Evolutionary conservation across 1,140 invertebrate genomes (phyloP).

Genomic region (roundworm (Caenorhabditis elegans)): WBcel235 BX284605.5:15395501-15396000

Average conservation of each 20-base stretch:
- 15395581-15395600: no score
- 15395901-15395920: background rate
- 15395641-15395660: no score
- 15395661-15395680: no score
- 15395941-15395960: background rate
- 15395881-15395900: background rate
- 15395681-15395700: background rate
- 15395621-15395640: no score
- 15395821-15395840: background rate
- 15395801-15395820: background rate
- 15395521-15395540: background rate
- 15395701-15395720: constrained; percentile 13
- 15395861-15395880: background rate
- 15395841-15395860: background rate
- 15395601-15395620: background rate
- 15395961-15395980: background rate
- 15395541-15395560: background rate
- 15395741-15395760: background rate
- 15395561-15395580: background rate
- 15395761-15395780: background rate
- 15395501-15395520: background rate
- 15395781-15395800: background rate
- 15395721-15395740: background rate
- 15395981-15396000: background rate
- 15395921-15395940: background rate